Evolutionary conservation across 1,140 invertebrate genomes (phyloP).

Genomic region (Mamestra configurata): DNA sequence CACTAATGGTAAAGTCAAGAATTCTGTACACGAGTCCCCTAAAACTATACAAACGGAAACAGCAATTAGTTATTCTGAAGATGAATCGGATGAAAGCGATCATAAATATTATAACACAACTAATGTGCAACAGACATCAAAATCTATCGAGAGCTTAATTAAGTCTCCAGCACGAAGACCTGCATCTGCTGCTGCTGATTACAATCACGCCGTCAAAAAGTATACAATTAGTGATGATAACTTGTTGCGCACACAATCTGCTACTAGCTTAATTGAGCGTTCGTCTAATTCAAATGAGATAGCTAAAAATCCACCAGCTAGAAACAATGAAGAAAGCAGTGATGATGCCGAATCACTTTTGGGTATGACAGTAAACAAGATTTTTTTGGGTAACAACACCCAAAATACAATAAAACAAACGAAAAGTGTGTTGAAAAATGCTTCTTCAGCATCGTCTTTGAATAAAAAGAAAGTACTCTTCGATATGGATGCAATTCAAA

Average conservation of each 20-base stretch:
- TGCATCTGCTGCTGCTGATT: slow-evolving; percentile 56
- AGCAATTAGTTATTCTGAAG: slow-evolving; percentile 40
- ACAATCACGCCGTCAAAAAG: slow-evolving; percentile 54
- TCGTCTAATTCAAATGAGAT: slow-evolving; percentile 3
- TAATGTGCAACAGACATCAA: slow-evolving; percentile 57
- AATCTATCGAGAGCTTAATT: slow-evolving; percentile 70
- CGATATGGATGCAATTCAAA: slow-evolving; percentile 88
- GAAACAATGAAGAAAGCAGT: slow-evolving; percentile 63
- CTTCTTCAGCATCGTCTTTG: slow-evolving; percentile 84
- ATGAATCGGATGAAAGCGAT: slow-evolving; percentile 61
- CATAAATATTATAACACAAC: slow-evolving; percentile 59
- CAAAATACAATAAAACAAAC: slow-evolving; percentile 70
- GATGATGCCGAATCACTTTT: slow-evolving; percentile 68
- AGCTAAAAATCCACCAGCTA: slow-evolving; percentile 5
- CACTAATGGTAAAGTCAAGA: slow-evolving; percentile 36
- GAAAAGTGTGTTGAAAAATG: slow-evolving; percentile 89
- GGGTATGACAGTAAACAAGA: slow-evolving; percentile 62
- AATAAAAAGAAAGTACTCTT: slow-evolving; percentile 90
- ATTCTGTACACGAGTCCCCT: slow-evolving; percentile 10
- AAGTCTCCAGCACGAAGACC: slow-evolving; percentile 76
- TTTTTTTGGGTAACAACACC: slow-evolving; percentile 76
- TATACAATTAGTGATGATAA: slow-evolving; percentile 50
- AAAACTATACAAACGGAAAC: slow-evolving; percentile 29
- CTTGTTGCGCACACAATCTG: slow-evolving; percentile 61
- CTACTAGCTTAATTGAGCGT: slow-evolving; percentile 50